phyloP scores from a whole-genome alignment of 2,797 vertebrate species.

The Brotula barbata region DNA sequence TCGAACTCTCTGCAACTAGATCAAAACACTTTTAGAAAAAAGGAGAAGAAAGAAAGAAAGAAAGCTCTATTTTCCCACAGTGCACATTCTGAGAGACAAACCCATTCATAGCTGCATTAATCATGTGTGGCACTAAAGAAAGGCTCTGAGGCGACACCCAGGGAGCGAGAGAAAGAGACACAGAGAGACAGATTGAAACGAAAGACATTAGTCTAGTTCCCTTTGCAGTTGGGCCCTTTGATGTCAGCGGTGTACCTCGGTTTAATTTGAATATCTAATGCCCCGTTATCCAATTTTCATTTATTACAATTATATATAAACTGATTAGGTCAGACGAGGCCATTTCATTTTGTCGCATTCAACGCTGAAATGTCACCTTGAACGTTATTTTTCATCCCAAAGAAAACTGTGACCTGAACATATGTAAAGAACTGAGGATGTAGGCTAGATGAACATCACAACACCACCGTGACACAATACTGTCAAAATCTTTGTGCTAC shows the following conservation, averaged over 20 bases:
- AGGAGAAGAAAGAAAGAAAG: conserved; percentile 18
- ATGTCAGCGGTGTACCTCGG: conserved; percentile 2
- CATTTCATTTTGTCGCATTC: too few species aligned
- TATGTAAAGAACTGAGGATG: too few species aligned
- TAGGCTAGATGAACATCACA: too few species aligned
- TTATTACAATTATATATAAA: too few species aligned
- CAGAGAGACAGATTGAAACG: conserved; percentile 33
- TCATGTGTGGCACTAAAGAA: conserved; percentile 68
- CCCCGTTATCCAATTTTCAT: background rate
- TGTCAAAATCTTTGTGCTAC: too few species aligned
- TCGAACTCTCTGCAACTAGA: conserved; percentile 66
- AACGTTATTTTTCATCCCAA: too few species aligned
- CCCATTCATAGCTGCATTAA: conserved; percentile 65
- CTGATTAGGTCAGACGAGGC: too few species aligned
- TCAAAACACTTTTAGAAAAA: conserved; percentile 56
- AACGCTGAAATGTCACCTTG: too few species aligned
- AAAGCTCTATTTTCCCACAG: conserved; percentile 8
- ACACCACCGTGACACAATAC: too few species aligned
- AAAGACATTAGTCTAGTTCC: conserved; percentile 31
- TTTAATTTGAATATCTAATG: conserved; percentile 21
- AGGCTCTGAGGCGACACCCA: conserved; percentile 44
- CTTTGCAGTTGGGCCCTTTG: conserved; percentile 21
- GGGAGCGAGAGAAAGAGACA: conserved; percentile 26
- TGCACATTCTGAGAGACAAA: conserved; percentile 32
- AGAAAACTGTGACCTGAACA: too few species aligned